phyloP scores from a whole-genome alignment of 35 echinoderm and acorn worm genomes.

The Lytechinus pictus region DNA sequence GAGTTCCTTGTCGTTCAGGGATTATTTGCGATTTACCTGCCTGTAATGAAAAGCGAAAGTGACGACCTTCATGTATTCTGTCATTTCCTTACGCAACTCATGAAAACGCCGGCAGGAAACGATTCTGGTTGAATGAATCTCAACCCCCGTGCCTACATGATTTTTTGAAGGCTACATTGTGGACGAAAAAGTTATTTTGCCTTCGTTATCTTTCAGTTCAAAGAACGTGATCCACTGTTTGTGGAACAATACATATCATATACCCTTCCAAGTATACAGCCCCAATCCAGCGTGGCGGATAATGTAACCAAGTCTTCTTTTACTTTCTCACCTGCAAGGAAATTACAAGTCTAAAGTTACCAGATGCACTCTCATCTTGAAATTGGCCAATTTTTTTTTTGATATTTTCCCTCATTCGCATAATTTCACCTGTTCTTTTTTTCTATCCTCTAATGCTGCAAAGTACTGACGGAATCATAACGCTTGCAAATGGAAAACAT shows the following conservation, averaged over 20 bases:
- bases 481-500: not conserved
- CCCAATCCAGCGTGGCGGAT: not conserved
- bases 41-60: not conserved
- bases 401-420: not conserved
- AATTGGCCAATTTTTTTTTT: not conserved
- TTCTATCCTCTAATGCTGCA: not conserved
- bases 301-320: not conserved
- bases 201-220: not conserved
- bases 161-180: not conserved
- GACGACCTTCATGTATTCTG: not conserved
- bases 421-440: not conserved
- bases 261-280: not conserved
- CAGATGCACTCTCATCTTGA: constrained; percentile 18
- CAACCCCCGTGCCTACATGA: not conserved
- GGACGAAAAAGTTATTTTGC: not conserved
- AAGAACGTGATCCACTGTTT: not conserved
- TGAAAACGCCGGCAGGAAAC: not conserved
- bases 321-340: not conserved
- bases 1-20: not conserved
- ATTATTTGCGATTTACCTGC: constrained; percentile 10
- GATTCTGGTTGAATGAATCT: not conserved
- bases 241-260: not conserved
- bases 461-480: constrained; percentile 1
- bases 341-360: not conserved
- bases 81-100: not conserved